These are phyloP conservation scores for Hoplostethus mediterraneus DNA, from an alignment of 2,797 vertebrate species.

Conservation along the genomic window DNA sequence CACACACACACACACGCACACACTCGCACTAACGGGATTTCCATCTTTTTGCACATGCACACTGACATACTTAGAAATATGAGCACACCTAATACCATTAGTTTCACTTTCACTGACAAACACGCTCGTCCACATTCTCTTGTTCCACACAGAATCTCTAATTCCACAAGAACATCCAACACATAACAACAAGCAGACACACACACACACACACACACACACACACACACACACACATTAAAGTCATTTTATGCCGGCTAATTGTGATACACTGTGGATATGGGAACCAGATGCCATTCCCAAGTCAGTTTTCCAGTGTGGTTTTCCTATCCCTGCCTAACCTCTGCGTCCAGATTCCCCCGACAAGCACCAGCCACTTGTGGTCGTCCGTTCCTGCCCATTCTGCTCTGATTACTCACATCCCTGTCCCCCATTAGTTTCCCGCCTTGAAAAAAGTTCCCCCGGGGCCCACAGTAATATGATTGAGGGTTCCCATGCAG, in stretches of 20 bases:
- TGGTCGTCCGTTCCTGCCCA: conserved; percentile 79
- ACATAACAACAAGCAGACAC: conserved; percentile 55
- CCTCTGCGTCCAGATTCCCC: conserved; percentile 79
- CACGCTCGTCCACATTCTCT: not conserved
- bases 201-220: conserved; percentile 39
- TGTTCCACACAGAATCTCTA: conserved; percentile 20
- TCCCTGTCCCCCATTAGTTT: conserved; percentile 80
- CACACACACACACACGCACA: conserved; percentile 17
- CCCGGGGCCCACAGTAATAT: conserved; percentile 56
- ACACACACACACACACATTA: conserved; percentile 70
- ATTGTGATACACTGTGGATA: conserved; percentile 83
- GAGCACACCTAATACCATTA: conserved; percentile 26
- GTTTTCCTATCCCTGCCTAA: conserved; percentile 84
- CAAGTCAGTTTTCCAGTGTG: conserved; percentile 82
- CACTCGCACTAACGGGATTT: conserved; percentile 18
- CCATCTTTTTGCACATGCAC: not conserved
- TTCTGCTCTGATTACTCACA: conserved; percentile 85
- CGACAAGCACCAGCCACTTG: conserved; percentile 82
- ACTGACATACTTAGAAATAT: not conserved
- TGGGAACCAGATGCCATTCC: conserved; percentile 87
- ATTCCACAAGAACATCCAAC: conserved; percentile 55
- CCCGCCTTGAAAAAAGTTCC: conserved; percentile 66
- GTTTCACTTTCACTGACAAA: conserved; percentile 41
- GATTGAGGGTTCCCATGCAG: conserved; percentile 73
- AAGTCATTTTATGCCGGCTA: conserved; percentile 79